Conservation (phyloP, 2,888 invertebrate genomes). For the Tetheella fluctuosa region DNA sequence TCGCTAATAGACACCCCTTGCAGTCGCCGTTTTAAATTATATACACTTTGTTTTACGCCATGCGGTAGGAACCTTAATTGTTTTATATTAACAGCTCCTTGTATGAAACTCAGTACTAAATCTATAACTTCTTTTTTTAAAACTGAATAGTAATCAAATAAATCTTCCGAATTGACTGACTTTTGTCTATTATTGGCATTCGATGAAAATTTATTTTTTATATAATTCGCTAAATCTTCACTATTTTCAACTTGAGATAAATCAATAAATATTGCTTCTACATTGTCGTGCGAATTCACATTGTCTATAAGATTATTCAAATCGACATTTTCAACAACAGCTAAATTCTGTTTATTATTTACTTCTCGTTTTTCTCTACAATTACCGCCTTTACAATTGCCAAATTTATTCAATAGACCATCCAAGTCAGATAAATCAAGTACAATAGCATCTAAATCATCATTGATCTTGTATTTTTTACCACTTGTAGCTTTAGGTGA, state of each 20-base stretch:
- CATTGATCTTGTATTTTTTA: slow-evolving; percentile 39
- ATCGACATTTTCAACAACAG: slow-evolving; percentile 4
- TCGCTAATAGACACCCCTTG: background rate
- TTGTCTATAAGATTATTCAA: slow-evolving; percentile 12
- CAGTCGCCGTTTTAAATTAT: background rate
- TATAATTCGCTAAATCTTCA: slow-evolving; percentile 17
- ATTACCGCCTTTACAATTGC: background rate
- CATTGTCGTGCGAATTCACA: slow-evolving; percentile 8
- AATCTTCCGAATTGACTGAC: slow-evolving; percentile 16
- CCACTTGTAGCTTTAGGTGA: slow-evolving; percentile 12
- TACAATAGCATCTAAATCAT: slow-evolving; percentile 51
- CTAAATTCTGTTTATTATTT: background rate
- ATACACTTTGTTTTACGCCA: background rate
- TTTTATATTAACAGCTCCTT: background rate
- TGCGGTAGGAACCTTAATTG: background rate
- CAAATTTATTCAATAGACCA: slow-evolving; percentile 21
- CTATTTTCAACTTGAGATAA: slow-evolving; percentile 29
- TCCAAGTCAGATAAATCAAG: slow-evolving; percentile 40
- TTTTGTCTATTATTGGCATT: background rate
- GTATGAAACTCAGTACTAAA: background rate
- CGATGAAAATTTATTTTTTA: slow-evolving; percentile 1
- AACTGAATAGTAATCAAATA: slow-evolving; percentile 21
- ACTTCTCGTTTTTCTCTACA: background rate
- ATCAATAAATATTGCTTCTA: slow-evolving; percentile 14
- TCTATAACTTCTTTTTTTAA: background rate